These are phyloP conservation scores for Apis laboriosa DNA, from an alignment of 1,140 invertebrate genomes.

Conservation along the genomic window DNA sequence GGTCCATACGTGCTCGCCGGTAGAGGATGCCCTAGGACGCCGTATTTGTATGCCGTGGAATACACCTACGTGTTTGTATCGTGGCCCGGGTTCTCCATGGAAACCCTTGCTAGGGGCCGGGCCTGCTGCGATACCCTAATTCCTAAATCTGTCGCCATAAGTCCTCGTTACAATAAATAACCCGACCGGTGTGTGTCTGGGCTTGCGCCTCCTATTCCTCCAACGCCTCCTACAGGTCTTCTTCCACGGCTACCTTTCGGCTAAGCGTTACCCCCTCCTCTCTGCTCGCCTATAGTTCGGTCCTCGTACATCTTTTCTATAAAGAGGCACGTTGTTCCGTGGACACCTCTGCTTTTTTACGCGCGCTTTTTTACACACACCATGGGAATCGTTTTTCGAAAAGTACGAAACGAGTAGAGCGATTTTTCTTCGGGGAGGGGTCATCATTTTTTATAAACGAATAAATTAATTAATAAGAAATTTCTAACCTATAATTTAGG, in stretches of 20 bases:
- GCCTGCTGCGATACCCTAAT: conserved; percentile 77
- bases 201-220: conserved; percentile 63
- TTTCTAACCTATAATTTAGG: no score
- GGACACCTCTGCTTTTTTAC: conserved; percentile 32
- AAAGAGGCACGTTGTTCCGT: conserved; percentile 25
- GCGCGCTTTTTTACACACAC: neutral
- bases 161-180: conserved; percentile 82
- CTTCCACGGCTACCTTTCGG: conserved; percentile 43
- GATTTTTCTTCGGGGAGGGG: no score
- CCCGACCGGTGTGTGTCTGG: conserved; percentile 74
- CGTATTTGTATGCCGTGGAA: conserved; percentile 72
- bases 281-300: neutral
- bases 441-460: no score
- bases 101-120: conserved; percentile 75
- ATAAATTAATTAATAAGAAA: no score
- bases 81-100: conserved; percentile 69
- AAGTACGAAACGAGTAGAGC: neutral
- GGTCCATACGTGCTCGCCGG: conserved; percentile 74
- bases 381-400: neutral
- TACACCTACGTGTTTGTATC: conserved; percentile 71
- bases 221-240: conserved; percentile 41
- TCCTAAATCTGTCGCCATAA: conserved; percentile 82
- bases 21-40: conserved; percentile 67
- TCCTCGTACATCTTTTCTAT: conserved; percentile 43
- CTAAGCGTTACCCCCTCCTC: conserved; percentile 3